Percentiles rank a stretch among this genome's conserved stretches.
These are phyloP conservation scores for Leucoptera coffeella DNA, from an alignment of 2,888 invertebrate genomes.

Conservation along the genomic window DNA sequence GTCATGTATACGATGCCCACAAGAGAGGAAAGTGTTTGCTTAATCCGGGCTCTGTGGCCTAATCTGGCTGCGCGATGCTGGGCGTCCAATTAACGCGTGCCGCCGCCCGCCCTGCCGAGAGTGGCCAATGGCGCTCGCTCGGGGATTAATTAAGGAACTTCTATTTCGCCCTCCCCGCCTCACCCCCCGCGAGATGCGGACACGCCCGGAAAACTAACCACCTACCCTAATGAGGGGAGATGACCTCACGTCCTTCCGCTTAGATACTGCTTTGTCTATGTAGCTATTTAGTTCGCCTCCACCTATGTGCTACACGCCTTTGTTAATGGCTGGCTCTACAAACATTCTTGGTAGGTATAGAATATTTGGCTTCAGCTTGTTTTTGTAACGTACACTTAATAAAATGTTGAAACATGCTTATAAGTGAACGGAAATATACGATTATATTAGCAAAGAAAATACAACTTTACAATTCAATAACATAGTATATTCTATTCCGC, in stretches of 20 bases:
- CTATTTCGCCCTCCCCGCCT: constrained; percentile 17
- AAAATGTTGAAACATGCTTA: too few species aligned
- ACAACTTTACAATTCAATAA: too few species aligned
- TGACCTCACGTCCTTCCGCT: constrained; percentile 49
- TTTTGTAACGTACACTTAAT: too few species aligned
- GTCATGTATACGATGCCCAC: too few species aligned
- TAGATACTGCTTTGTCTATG: constrained; percentile 42
- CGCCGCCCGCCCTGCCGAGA: constrained; percentile 28
- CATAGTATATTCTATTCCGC: too few species aligned
- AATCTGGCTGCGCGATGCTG: constrained; percentile 25
- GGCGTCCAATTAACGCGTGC: constrained; percentile 51
- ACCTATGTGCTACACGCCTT: too few species aligned
- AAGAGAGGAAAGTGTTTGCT: too few species aligned
- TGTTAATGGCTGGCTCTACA: too few species aligned
- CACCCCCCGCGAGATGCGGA: constrained; percentile 38
- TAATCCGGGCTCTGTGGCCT: constrained; percentile 18
- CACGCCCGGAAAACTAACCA: constrained; percentile 29
- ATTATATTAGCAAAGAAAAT: too few species aligned
- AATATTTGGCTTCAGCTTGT: too few species aligned
- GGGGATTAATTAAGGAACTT: constrained; percentile 53
- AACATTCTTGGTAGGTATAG: too few species aligned
- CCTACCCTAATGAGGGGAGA: constrained; percentile 54
- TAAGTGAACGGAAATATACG: too few species aligned
- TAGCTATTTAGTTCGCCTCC: constrained; percentile 7
- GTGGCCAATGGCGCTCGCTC: constrained; percentile 48